A percentile compares a stretch with the other conserved stretches of the same genome.
Evolutionary conservation across 2,888 invertebrate genomes (phyloP).

Genomic region (Zaprionus lineosus): DNA sequence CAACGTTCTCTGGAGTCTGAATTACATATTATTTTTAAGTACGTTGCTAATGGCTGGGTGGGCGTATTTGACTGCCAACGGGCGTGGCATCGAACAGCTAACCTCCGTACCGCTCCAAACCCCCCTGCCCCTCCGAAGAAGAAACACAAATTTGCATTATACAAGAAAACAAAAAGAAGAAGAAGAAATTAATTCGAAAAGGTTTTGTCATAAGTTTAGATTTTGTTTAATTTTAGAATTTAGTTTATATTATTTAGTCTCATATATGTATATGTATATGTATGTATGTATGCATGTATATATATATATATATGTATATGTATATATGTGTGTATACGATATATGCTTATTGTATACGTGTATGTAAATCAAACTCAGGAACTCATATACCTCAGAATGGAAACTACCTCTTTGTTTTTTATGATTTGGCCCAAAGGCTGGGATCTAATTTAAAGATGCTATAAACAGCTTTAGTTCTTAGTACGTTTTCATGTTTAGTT

Average conservation of each 20-base stretch:
- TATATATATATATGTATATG: conserved; percentile 15
- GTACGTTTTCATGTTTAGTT: conserved; percentile 60
- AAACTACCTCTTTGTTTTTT: conserved; percentile 69
- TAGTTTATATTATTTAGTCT: too few species aligned
- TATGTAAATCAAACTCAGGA: conserved; percentile 79
- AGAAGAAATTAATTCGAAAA: too few species aligned
- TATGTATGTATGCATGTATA: too few species aligned
- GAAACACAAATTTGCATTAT: too few species aligned
- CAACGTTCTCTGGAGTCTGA: conserved; percentile 82
- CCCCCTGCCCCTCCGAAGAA: too few species aligned
- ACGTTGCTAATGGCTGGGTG: conserved; percentile 51
- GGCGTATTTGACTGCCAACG: background rate
- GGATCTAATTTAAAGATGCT: conserved; percentile 70
- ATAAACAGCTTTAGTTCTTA: conserved; percentile 61
- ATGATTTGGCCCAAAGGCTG: conserved; percentile 38
- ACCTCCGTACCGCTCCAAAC: too few species aligned
- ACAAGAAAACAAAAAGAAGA: too few species aligned
- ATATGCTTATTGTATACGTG: conserved; percentile 39
- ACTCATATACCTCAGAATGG: conserved; percentile 82
- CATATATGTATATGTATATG: too few species aligned
- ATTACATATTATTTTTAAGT: conserved; percentile 83
- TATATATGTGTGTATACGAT: conserved; percentile 7
- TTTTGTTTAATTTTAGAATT: conserved; percentile 38
- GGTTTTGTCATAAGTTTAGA: conserved; percentile 22
- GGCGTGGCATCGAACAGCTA: too few species aligned